Percentiles rank a stretch among this genome's conserved stretches.
phyloP scores from a whole-genome alignment of 2,888 invertebrate species.

The Pachliopta kotzebuea region DNA sequence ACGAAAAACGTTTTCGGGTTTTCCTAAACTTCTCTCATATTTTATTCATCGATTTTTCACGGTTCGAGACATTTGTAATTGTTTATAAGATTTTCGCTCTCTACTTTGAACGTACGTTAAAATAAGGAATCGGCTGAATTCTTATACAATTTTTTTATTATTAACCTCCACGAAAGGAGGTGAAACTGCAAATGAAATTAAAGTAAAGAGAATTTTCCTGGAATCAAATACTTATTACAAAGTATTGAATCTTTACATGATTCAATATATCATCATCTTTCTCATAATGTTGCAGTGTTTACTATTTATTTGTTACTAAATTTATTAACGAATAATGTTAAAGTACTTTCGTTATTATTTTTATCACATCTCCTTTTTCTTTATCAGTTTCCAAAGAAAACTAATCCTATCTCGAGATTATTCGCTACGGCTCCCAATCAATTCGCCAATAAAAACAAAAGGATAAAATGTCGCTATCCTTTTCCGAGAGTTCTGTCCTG shows the following conservation, averaged over 20 bases:
- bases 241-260: too few species aligned
- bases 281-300: too few species aligned
- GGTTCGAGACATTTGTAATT: slow-evolving; percentile 66
- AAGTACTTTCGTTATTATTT: slow-evolving; percentile 53
- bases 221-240: too few species aligned
- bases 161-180: background rate
- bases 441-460: slow-evolving; percentile 69
- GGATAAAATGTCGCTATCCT: slow-evolving; percentile 52
- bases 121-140: background rate
- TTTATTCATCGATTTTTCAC: slow-evolving; percentile 77
- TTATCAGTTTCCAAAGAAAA: slow-evolving; percentile 56
- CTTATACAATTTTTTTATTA: background rate
- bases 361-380: slow-evolving; percentile 34
- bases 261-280: too few species aligned
- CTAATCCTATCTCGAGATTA: slow-evolving; percentile 67
- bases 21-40: slow-evolving; percentile 76
- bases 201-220: too few species aligned
- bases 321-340: slow-evolving; percentile 25
- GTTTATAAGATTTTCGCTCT: slow-evolving; percentile 50
- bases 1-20: slow-evolving; percentile 77
- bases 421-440: slow-evolving; percentile 68
- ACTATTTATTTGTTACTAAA: background rate
- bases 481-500: slow-evolving; percentile 54
- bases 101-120: background rate
- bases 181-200: background rate